These are phyloP conservation scores for Myotis myotis DNA, from an alignment of 2,797 vertebrate genomes.

Conservation along the genomic window DNA sequence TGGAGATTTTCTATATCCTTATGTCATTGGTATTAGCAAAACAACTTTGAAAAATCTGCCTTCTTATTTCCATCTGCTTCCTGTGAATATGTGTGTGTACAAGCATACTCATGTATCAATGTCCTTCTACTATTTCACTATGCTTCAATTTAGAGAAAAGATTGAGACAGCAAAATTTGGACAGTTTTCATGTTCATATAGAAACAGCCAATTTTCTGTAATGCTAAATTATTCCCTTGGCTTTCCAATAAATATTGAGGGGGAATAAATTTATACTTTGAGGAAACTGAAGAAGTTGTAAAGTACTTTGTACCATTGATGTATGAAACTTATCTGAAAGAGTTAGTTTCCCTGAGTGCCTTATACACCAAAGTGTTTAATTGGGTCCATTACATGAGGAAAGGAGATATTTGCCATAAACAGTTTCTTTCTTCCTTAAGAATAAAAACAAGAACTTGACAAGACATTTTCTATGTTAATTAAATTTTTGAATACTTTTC, in stretches of 20 bases:
- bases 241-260: not conserved
- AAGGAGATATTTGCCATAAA: constrained; percentile 48
- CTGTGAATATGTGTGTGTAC: not conserved
- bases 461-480: constrained; percentile 65
- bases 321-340: not conserved
- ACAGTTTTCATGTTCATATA: not conserved
- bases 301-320: not conserved
- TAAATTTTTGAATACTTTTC: constrained; percentile 65
- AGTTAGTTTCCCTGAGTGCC: not conserved
- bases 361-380: not conserved
- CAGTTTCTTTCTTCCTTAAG: constrained; percentile 45
- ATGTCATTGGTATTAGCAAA: not conserved
- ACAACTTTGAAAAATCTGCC: not conserved
- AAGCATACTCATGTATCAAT: not conserved
- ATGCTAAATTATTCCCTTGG: not conserved
- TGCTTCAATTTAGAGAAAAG: not conserved
- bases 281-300: not conserved
- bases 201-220: not conserved
- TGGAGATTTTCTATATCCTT: not conserved
- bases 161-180: not conserved
- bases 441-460: constrained; percentile 54
- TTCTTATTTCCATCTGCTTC: not conserved
- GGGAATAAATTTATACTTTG: not conserved
- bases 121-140: not conserved
- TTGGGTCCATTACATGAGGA: not conserved